Evolutionary conservation across 2,797 vertebrate genomes (phyloP).

Genomic region (Okamejei kenojei): DNA sequence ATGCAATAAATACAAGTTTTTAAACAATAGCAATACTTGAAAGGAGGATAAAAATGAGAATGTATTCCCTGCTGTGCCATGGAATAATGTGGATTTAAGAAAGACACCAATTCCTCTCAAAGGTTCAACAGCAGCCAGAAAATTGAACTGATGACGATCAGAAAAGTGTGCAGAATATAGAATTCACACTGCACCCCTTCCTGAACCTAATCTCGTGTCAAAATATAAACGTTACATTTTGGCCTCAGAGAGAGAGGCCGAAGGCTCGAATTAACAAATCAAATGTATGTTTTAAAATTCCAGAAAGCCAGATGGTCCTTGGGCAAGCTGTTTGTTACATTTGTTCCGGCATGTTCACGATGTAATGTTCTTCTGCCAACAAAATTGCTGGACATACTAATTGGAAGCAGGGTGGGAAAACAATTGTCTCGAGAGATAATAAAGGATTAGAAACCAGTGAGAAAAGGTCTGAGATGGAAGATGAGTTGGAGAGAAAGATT

Average conservation of each 20-base stretch:
- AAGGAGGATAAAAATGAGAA: neutral
- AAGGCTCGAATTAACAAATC: neutral
- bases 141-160: neutral
- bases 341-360: neutral
- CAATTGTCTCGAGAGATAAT: neutral
- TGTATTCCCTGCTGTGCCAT: neutral
- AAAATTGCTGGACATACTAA: neutral
- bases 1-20: slow-evolving; percentile 10
- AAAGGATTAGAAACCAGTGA: neutral
- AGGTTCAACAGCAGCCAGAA: neutral
- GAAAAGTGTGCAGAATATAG: neutral
- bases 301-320: neutral
- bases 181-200: neutral
- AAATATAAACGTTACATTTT: neutral
- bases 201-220: neutral
- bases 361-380: neutral
- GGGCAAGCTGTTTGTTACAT: neutral
- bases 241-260: neutral
- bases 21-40: slow-evolving; percentile 4
- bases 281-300: neutral
- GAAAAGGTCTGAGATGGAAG: neutral
- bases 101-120: neutral
- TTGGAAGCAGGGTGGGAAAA: neutral
- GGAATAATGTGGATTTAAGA: neutral
- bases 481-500: neutral